Evolutionary conservation across 2,888 invertebrate genomes (phyloP), one percentile per base, ranked within the genome.

Genomic region (Cantharis rustica): DNA sequence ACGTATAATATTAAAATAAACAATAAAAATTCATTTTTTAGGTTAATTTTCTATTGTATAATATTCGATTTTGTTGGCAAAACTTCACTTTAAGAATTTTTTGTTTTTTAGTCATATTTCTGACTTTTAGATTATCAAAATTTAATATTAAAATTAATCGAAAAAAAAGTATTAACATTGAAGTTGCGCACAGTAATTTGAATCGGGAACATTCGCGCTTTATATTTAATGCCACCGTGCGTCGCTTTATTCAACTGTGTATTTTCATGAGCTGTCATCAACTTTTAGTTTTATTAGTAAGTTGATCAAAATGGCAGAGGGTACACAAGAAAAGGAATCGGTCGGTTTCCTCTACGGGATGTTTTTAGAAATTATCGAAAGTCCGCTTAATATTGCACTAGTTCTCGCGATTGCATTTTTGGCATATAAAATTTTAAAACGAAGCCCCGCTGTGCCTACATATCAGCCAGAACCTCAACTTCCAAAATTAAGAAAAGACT

Each of bases 401-500:
- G 90, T 95, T 15, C 90, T 89, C 69, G 89, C 95, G 23, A 95
- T 95, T 84, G 90, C 91, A 63, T 90, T 93, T 84, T 89, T 96
- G 75, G 88, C 95, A 16, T 95, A 95, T 85, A 95, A 95, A 90
- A 95, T 96, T 77, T 88, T 93, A 68, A 91, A 91, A 82, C 91
- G 90, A 82, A 88, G 89, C 71, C 89, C 89, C 79, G 83, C 88
- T 23, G 87, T 86, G 70, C 86, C 86, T 69, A 82, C 84, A 69
- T 84, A 88, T 71, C 85, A 86, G 17, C 88, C 86, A 72, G 90
- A 91, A 83, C 93, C 93, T 11, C 89, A 91, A 83, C 87, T 98
- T 81, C 96, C 97, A 11, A 96, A 95, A 89, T 86, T 98, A 85
- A 93, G 96, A 83, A 94, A 95, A 83, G 98, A 99, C 87, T 96